Base-by-base conservation (phyloP, 2,888 invertebrate species). In the Aricia artaxerxes region DNA sequence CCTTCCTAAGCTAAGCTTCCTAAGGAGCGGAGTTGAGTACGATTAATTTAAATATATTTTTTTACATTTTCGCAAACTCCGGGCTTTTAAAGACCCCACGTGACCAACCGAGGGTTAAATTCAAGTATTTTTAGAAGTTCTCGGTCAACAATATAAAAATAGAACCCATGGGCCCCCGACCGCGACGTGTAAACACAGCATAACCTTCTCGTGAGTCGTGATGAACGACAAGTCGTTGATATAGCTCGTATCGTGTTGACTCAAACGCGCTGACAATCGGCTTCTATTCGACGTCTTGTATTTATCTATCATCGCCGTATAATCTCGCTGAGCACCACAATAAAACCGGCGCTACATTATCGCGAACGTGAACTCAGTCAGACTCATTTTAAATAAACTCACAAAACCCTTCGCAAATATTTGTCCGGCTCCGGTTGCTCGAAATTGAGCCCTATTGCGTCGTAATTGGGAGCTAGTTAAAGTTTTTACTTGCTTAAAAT, bases 241-340 rank as follows among this genome's bases (percentile, higher is more conserved):
- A 80, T 78, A 24, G 24, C 73, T 73, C 76, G 78, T 53, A 24
- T 77, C 9, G 61, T 82, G 81, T 82, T 82, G 81, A 82, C 82
- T 82, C 80, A 81, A 82, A 82, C 79, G 73, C 24, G 78, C 79
- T 79, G 78, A 80, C 82, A 78, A 80, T 80, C 80, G 57, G 79
- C 81, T 79, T 79, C 80, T 35, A 80, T 69, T 73, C 78, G 80
- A 82, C 82, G 82, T 81, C 80, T 81, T 72, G 5, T 78, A 73
- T 81, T 79, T 82, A 78, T 76, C 77, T 61, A 77, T 78, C 78
- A 81, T 80, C 81, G 78, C 40, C 77, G 69, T 78, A 81, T 80
- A 80, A 79, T 79, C 76, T 64, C 60, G 80, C 44, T 79, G 75
- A 81, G 75, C 76, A 64, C 76, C 49, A 76, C 77, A 79, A 80